Base-by-base conservation (phyloP, 2,797 vertebrate species). In the Sternotherus odoratus region DNA sequence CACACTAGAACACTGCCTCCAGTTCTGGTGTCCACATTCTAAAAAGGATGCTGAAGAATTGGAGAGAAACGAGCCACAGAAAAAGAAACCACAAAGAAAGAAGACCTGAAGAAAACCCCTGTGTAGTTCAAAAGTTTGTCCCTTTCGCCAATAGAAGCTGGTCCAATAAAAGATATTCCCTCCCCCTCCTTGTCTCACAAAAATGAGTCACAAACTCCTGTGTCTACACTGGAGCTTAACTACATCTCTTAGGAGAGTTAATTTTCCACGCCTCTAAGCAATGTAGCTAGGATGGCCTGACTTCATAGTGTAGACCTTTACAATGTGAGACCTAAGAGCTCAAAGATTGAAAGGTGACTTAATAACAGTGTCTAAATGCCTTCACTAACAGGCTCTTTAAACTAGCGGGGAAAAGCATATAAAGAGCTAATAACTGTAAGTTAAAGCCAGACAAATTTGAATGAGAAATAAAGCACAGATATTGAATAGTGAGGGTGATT, bases 351-450 rank as follows among this genome's bases (percentile, higher is more conserved):
- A 39, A 82, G n/a, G 43, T 15, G 84, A 54, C 85, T 6, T 19
- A 69, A n/a, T 1, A 85, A 43, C 53, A 3, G 2, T 1, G 3
- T 4, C 23, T 12, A 12, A 92, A 11, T 16, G 2, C 39, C 7
- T 43, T 72, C 39, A 72, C 19, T 7, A 5, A n/a, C 4, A 57
- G 6, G 24, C 60, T n/a, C 48, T 89, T 90, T 83, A 21, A 43
- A 79, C 86, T 48, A 82, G 12, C 4, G 24, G 5, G 0, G 77
- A 30, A 26, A 94, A 83, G 12, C 12, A 26, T 26, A 72, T 12
- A 2, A 23, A 43, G 69, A 43, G 13, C 69, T 26, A 72, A 72
- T 6, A 13, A 11, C 23, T 24, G 12, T 8, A 72, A 12, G 36
- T 21, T 12, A 72, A 72, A 72, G 36, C 66, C 66, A 7, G 23